These are phyloP conservation scores for Micrasema minimum DNA, from an alignment of 1,140 invertebrate genomes.

Conservation along the genomic window DNA sequence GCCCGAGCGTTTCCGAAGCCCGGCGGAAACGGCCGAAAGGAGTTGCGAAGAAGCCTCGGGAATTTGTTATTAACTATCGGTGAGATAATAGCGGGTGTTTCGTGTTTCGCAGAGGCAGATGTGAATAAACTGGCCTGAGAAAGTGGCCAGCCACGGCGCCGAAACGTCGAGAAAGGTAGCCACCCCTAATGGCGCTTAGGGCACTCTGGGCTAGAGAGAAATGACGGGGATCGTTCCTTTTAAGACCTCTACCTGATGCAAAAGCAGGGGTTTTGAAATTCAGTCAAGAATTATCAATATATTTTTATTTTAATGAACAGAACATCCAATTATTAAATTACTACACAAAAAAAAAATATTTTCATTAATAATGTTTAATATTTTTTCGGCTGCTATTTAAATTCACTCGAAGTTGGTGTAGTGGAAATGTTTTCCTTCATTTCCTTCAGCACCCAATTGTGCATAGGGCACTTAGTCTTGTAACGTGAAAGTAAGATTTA, in stretches of 20 bases:
- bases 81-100: constrained; percentile 40
- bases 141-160: constrained; percentile 3
- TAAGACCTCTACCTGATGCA: constrained; percentile 33
- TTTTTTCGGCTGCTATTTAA: too few species aligned
- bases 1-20: constrained; percentile 26
- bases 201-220: constrained; percentile 3
- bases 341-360: too few species aligned
- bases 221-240: constrained; percentile 12
- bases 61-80: constrained; percentile 37
- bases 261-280: constrained; percentile 12
- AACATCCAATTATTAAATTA: too few species aligned
- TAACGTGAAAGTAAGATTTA: too few species aligned
- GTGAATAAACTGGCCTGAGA: constrained; percentile 38
- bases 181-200: neutral
- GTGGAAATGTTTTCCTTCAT: too few species aligned
- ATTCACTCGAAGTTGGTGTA: too few species aligned
- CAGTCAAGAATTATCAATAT: too few species aligned
- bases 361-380: too few species aligned
- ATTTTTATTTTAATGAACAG: too few species aligned
- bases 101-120: constrained; percentile 38
- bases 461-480: too few species aligned
- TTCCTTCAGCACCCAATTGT: too few species aligned
- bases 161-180: neutral
- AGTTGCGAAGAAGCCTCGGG: constrained; percentile 20
- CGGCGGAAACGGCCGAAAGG: constrained; percentile 23